Evolutionary conservation across 2,113 vertebrate species (phyloP).

Genomic region (Chaenocephalus aceratus): DNA sequence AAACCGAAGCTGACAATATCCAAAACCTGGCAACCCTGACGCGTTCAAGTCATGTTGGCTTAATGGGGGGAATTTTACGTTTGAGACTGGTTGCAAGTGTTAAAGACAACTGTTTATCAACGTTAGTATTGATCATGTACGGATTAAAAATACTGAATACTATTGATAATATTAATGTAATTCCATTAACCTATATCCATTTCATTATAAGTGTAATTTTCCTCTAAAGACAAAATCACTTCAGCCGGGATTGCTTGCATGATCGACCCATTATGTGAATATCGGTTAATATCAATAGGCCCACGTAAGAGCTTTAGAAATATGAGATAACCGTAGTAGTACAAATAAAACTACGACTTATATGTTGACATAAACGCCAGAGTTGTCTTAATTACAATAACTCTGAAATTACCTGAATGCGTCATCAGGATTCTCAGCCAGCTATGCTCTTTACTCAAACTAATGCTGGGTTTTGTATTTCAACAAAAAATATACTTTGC

Average conservation of each 20-base stretch:
- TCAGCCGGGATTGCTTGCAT: neutral
- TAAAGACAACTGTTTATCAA: neutral
- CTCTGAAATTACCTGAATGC: neutral
- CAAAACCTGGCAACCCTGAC: conserved; percentile 48
- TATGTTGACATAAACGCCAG: no score
- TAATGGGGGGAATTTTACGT: neutral
- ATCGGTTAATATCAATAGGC: no score
- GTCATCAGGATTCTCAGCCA: neutral
- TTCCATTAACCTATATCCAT: neutral
- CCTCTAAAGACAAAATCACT: no score
- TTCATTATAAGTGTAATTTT: neutral
- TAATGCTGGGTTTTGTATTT: neutral
- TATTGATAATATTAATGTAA: neutral
- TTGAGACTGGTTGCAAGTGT: neutral
- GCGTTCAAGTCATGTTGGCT: neutral
- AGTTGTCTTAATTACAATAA: neutral
- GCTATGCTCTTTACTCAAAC: neutral
- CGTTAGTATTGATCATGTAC: neutral
- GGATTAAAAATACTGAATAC: neutral
- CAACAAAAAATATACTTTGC: neutral
- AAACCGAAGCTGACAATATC: neutral
- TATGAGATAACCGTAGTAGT: neutral
- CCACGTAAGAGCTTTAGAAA: neutral
- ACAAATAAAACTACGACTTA: neutral
- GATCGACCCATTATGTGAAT: neutral